Conservation (phyloP, 2,888 invertebrate species). For the Drosophila neoperkinsi region DNA sequence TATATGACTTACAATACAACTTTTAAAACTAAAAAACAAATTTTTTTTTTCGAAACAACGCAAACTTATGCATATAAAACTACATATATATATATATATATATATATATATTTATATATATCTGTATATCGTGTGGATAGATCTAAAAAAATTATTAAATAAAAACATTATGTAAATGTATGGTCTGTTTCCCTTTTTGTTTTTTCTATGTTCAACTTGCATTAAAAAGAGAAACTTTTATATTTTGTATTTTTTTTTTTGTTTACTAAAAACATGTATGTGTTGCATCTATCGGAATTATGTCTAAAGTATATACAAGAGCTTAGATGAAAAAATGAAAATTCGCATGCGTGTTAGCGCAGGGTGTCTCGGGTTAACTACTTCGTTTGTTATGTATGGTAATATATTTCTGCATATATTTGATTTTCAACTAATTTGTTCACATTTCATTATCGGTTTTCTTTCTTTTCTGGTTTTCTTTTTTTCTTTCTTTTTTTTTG, state of each 20-base stretch:
- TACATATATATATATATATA: constrained; percentile 59
- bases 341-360: constrained; percentile 42
- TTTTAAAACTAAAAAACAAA: constrained; percentile 79
- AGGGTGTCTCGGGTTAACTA: constrained; percentile 33
- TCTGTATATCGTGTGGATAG: constrained; percentile 59
- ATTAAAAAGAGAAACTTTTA: constrained; percentile 32
- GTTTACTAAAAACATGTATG: constrained; percentile 49
- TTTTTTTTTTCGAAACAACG: constrained; percentile 73
- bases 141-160: constrained; percentile 51
- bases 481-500: constrained; percentile 32
- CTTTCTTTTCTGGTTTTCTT: constrained; percentile 12
- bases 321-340: constrained; percentile 49
- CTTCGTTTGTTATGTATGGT: constrained; percentile 18
- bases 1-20: constrained; percentile 62
- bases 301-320: constrained; percentile 51
- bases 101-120: constrained; percentile 54
- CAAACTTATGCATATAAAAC: constrained; percentile 67
- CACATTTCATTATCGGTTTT: constrained; percentile 36
- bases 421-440: constrained; percentile 70
- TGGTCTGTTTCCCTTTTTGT: constrained; percentile 50
- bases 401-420: constrained; percentile 39
- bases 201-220: constrained; percentile 45
- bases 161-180: constrained; percentile 53
- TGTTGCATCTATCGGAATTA: constrained; percentile 59
- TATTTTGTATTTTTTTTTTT: constrained; percentile 14